Conservation (phyloP, 1,140 invertebrate species). For the Drosophila suzukii region DNA sequence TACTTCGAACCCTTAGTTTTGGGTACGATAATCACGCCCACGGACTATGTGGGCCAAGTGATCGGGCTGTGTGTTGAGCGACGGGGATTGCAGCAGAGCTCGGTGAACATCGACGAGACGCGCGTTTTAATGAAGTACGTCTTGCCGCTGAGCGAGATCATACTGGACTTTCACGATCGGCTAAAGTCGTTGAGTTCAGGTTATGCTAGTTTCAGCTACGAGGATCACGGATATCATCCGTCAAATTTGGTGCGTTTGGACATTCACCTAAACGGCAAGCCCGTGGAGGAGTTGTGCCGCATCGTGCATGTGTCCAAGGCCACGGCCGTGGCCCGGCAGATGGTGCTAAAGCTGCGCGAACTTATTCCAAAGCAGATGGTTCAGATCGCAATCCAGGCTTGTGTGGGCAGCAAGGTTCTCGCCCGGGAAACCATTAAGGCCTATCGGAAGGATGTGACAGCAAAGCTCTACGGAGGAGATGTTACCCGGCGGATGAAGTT, state of each 20-base stretch:
- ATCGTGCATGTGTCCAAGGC: slow-evolving; percentile 92
- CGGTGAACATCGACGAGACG: slow-evolving; percentile 92
- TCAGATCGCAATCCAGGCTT: slow-evolving; percentile 94
- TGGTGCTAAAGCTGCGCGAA: slow-evolving; percentile 93
- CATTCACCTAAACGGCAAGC: slow-evolving; percentile 92
- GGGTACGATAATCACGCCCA: slow-evolving; percentile 96
- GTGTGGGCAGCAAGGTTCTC: slow-evolving; percentile 92
- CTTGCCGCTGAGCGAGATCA: slow-evolving; percentile 96
- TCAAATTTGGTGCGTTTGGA: slow-evolving; percentile 88
- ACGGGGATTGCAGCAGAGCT: slow-evolving; percentile 90
- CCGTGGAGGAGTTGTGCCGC: slow-evolving; percentile 94
- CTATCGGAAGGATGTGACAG: slow-evolving; percentile 95
- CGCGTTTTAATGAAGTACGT: slow-evolving; percentile 92
- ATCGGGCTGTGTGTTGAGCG: slow-evolving; percentile 91
- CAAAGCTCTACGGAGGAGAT: slow-evolving; percentile 97
- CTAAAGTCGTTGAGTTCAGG: slow-evolving; percentile 96
- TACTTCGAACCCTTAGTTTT: slow-evolving; percentile 94
- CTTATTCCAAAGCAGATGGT: slow-evolving; percentile 95
- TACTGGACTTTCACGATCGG: slow-evolving; percentile 97
- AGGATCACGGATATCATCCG: slow-evolving; percentile 93
- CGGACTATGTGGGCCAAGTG: slow-evolving; percentile 89
- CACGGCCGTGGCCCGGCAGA: slow-evolving; percentile 87
- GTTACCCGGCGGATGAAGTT: slow-evolving; percentile 95
- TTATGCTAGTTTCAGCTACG: slow-evolving; percentile 99
- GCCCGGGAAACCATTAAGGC: slow-evolving; percentile 95